These are phyloP conservation scores for Drosophila putrida DNA, from an alignment of 2,888 invertebrate genomes.

Conservation along the genomic window DNA sequence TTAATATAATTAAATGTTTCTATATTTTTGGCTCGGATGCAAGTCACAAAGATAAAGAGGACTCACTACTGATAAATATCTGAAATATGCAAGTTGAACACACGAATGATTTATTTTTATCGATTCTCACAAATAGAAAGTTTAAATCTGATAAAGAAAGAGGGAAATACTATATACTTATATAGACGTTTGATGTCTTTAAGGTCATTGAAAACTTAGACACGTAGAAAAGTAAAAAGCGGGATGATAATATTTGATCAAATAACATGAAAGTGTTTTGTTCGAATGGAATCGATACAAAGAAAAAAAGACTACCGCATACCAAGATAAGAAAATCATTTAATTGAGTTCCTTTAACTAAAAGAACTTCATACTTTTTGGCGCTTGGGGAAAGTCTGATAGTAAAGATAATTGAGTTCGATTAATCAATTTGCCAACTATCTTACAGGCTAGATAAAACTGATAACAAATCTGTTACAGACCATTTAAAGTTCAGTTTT, in stretches of 20 bases:
- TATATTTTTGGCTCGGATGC: slow-evolving; percentile 20
- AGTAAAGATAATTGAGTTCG: no score
- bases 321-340: background rate
- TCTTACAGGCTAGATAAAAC: no score
- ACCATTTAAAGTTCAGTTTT: no score
- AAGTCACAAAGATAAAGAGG: slow-evolving; percentile 29
- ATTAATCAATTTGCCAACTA: no score
- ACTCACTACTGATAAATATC: slow-evolving; percentile 40
- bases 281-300: background rate
- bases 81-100: slow-evolving; percentile 23
- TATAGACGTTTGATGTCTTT: background rate
- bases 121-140: slow-evolving; percentile 17
- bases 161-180: background rate
- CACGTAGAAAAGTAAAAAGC: background rate
- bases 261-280: background rate
- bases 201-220: slow-evolving; percentile 3
- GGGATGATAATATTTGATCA: background rate
- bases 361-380: background rate
- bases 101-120: slow-evolving; percentile 25
- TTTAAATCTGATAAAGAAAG: slow-evolving; percentile 18
- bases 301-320: background rate
- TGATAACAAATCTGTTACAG: no score
- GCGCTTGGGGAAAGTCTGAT: no score
- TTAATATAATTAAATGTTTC: slow-evolving; percentile 53
- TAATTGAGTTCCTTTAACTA: background rate